Evolutionary conservation across 2,113 vertebrate genomes (phyloP), one percentile per base, ranked within the genome.

Genomic region (Vidua chalybeata): DNA sequence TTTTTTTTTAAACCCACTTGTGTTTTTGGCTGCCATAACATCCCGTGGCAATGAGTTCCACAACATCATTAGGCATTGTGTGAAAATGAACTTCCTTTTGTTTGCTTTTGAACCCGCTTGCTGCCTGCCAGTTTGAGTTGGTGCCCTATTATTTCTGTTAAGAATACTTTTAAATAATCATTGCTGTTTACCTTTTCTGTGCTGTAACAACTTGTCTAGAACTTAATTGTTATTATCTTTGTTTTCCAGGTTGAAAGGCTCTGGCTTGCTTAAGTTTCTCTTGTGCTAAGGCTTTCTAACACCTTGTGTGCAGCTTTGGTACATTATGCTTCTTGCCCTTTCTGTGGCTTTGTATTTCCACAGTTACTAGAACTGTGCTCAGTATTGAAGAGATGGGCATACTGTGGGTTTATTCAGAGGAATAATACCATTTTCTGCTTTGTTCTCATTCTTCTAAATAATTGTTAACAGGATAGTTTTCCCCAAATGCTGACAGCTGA

Each of bases 31-130:
- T 93, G 93, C 94, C 39, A 3, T 81, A 94, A 95, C 84, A 92
- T 96, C 94, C 95, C 76, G 45, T 96, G 94, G 95, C 94, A 95
- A 21, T 74, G 89, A 92, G 95, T 94, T 96, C 76, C 86, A 96
- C 95, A 92, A 93, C 93, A 96, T 92, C 91, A 71, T 94, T 95
- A 94, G 86, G 83, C 59, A 93, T 94, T 95, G 94, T 97, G 91
- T 94, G 91, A 94, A 93, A 95, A 89, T 27, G 56, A 94, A 90
- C 69, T 97, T 97, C 95, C 96, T 91, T 84, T 84, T 96, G 89
- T 96, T 97, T 96, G 83, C 91, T 90, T 93, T 87, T 71, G 69
- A 90, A 91, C 77, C 73, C 0, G 1, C 86, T 86, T 81, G 73
- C 59, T 86, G 79, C 51, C 72, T 95, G 94, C 96, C 93, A 81